phyloP scores from a whole-genome alignment of 2,113 vertebrate species.

The Diadophis punctatus region DNA sequence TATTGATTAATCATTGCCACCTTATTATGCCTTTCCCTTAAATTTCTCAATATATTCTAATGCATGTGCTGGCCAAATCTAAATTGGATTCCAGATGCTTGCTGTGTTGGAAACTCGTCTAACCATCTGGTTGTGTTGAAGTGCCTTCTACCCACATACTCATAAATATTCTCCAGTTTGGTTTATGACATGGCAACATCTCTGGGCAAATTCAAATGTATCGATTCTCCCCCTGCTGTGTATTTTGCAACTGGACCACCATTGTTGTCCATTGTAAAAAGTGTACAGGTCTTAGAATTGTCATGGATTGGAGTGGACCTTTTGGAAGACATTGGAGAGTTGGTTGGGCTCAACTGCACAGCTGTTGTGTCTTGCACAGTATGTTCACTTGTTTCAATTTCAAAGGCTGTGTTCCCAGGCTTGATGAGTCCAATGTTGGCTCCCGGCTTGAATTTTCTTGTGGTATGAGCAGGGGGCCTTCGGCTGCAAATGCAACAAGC shows the following conservation, averaged over 20 bases:
- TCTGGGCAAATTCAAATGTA: constrained; percentile 71
- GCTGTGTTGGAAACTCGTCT: constrained; percentile 9
- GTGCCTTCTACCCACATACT: constrained; percentile 13
- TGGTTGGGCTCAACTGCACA: constrained; percentile 88
- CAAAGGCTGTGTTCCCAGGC: constrained; percentile 80
- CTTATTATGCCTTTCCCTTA: constrained; percentile 10
- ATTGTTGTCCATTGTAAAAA: constrained; percentile 67
- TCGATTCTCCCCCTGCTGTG: constrained; percentile 47
- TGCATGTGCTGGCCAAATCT: constrained; percentile 22
- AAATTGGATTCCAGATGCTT: constrained; percentile 25
- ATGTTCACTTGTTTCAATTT: constrained; percentile 93
- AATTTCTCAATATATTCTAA: constrained; percentile 27
- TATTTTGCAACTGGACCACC: constrained; percentile 61
- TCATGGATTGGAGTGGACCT: constrained; percentile 73
- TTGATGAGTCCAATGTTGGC: constrained; percentile 75
- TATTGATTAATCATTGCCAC: constrained; percentile 1
- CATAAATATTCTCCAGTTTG: constrained; percentile 21
- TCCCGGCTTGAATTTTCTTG: constrained; percentile 60
- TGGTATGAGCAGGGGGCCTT: constrained; percentile 61
- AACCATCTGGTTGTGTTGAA: constrained; percentile 3
- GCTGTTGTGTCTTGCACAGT: constrained; percentile 91
- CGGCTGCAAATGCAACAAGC: constrained; percentile 86
- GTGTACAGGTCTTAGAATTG: constrained; percentile 55
- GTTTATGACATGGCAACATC: constrained; percentile 61
- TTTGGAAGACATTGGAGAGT: constrained; percentile 78